Conservation (phyloP, 2,113 vertebrate species). For the Crotalus helleri region DNA sequence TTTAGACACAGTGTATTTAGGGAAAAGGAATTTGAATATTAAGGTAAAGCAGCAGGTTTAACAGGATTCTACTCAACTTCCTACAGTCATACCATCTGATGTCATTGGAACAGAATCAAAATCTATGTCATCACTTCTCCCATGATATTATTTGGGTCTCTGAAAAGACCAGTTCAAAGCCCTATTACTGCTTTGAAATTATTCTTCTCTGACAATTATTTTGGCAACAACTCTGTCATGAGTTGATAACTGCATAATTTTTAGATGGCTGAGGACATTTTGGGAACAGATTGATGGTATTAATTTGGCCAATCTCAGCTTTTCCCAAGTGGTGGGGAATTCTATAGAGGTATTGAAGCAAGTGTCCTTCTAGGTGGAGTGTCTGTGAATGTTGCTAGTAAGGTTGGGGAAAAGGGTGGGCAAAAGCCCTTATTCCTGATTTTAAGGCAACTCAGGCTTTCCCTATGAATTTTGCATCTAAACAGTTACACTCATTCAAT, state of each 20-base stretch:
- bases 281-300: neutral
- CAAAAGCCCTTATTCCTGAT: neutral
- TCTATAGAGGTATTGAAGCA: neutral
- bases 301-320: neutral
- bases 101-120: neutral
- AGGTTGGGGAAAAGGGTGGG: neutral
- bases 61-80: neutral
- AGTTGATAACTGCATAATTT: neutral
- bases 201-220: neutral
- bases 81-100: neutral
- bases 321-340: neutral
- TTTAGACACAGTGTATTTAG: neutral
- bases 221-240: neutral
- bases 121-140: neutral
- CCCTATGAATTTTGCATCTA: neutral
- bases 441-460: neutral
- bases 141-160: neutral
- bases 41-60: neutral
- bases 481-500: neutral
- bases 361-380: neutral
- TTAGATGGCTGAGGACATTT: neutral
- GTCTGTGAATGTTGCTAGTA: neutral
- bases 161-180: neutral
- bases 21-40: conserved; percentile 10
- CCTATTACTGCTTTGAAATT: neutral